Evolutionary conservation across 2,797 vertebrate genomes (phyloP).

Genomic region (Xerus rutilus): DNA sequence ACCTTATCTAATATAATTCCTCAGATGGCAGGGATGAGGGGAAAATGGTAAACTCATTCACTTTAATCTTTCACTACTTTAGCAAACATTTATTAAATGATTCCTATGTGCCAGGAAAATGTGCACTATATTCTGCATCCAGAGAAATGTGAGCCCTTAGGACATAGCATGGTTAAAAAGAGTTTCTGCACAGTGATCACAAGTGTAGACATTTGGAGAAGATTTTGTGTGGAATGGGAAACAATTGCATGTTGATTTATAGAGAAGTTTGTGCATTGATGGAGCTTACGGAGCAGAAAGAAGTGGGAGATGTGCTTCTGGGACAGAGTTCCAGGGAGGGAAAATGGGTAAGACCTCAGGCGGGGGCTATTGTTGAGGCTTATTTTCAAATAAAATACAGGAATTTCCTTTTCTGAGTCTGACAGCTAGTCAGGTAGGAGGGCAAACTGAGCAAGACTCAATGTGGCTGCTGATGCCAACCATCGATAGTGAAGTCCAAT

Average conservation of each 20-base stretch:
- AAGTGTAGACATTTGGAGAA: too few relatives aligned
- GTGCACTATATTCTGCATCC: not conserved
- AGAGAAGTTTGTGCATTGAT: not conserved
- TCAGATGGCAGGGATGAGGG: not conserved
- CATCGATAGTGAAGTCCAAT: not conserved
- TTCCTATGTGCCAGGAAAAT: not conserved
- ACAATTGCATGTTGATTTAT: too few relatives aligned
- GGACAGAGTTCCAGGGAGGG: not conserved
- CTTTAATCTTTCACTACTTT: not conserved
- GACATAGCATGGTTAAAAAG: not conserved
- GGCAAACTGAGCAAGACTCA: not conserved
- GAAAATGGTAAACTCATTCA: not conserved
- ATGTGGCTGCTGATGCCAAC: not conserved
- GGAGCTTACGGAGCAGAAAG: too few relatives aligned
- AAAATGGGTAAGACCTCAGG: too few relatives aligned
- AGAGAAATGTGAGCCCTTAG: not conserved
- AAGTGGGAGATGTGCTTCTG: rapidly evolving
- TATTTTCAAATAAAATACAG: not conserved
- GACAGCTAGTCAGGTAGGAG: not conserved
- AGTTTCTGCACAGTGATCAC: too few relatives aligned
- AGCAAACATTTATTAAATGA: not conserved
- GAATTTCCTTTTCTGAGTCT: not conserved
- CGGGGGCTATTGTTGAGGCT: too few relatives aligned
- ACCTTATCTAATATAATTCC: not conserved
- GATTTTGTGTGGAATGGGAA: not conserved